phyloP scores from a whole-genome alignment of 2,888 invertebrate genomes.

The Lochmaea crataegi region DNA sequence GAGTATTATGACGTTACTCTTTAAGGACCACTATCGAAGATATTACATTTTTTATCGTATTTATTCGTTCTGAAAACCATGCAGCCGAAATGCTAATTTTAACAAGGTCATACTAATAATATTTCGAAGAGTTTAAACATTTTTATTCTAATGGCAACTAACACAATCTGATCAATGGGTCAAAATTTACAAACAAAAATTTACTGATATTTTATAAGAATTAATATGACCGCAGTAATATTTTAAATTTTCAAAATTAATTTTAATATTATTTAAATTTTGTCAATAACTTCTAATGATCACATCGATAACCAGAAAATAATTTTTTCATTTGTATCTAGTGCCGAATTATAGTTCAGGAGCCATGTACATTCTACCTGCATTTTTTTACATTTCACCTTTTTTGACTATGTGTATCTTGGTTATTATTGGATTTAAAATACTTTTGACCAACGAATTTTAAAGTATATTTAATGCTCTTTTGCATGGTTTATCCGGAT shows the following conservation, averaged over 20 bases:
- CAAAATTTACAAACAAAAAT: not conserved
- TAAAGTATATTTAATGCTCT: too few species aligned
- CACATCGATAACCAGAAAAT: too few species aligned
- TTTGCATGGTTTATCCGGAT: too few species aligned
- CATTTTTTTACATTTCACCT: too few species aligned
- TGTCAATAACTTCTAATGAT: too few species aligned
- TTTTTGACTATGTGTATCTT: too few species aligned
- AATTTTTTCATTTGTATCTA: too few species aligned
- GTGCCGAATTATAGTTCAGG: too few species aligned
- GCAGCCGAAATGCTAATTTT: not conserved
- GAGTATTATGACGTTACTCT: conserved; percentile 17
- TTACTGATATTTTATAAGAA: not conserved
- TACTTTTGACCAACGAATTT: too few species aligned
- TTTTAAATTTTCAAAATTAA: not conserved
- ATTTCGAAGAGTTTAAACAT: not conserved
- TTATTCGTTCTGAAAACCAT: not conserved
- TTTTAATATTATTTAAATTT: too few species aligned
- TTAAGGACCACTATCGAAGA: conserved; percentile 10
- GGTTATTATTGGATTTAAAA: too few species aligned
- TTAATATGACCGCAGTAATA: not conserved
- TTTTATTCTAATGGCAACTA: not conserved
- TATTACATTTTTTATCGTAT: conserved; percentile 6
- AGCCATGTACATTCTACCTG: too few species aligned
- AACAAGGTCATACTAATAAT: conserved; percentile 1
- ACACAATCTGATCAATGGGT: not conserved